Percentiles rank a stretch among this genome's conserved stretches.
phyloP scores from a whole-genome alignment of 2,797 vertebrate genomes.

The Botia almorhae region DNA sequence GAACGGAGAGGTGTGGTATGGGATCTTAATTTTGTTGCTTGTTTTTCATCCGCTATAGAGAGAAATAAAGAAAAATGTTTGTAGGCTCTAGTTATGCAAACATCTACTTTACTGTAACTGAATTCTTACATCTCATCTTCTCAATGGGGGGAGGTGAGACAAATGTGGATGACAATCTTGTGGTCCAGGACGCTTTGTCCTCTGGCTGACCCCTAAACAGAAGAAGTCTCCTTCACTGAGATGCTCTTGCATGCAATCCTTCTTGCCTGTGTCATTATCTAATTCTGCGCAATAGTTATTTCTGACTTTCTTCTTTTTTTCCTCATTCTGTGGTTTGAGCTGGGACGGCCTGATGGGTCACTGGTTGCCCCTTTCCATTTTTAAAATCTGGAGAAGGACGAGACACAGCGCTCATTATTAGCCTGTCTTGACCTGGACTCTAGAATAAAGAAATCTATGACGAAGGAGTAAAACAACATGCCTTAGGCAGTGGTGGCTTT shows the following conservation, averaged over 20 bases:
- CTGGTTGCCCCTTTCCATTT: not conserved
- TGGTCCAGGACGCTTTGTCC: slow-evolving; percentile 57
- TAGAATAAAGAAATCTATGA: not conserved
- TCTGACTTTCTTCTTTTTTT: slow-evolving; percentile 20
- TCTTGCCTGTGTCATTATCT: slow-evolving; percentile 28
- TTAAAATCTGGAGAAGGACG: not conserved
- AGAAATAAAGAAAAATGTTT: slow-evolving; percentile 10
- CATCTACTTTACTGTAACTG: not conserved
- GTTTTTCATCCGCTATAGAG: slow-evolving; percentile 78
- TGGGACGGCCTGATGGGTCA: slow-evolving; percentile 3
- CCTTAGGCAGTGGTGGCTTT: slow-evolving; percentile 61
- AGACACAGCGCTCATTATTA: not conserved
- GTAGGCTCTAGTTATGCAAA: not conserved
- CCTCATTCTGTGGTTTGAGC: slow-evolving; percentile 20
- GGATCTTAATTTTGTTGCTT: slow-evolving; percentile 64
- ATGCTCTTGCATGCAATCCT: slow-evolving; percentile 5
- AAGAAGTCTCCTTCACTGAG: slow-evolving; percentile 23
- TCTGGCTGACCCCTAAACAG: slow-evolving; percentile 54
- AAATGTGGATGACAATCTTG: slow-evolving; percentile 57
- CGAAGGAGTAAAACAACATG: slow-evolving; percentile 33
- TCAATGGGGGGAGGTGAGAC: slow-evolving; percentile 75
- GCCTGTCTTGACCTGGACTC: not conserved
- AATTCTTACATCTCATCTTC: slow-evolving; percentile 86
- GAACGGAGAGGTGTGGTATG: slow-evolving; percentile 67
- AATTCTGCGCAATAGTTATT: not conserved